These are phyloP conservation scores for Engraulis encrasicolus DNA, from an alignment of 2,113 vertebrate species.

Conservation along the genomic window DNA sequence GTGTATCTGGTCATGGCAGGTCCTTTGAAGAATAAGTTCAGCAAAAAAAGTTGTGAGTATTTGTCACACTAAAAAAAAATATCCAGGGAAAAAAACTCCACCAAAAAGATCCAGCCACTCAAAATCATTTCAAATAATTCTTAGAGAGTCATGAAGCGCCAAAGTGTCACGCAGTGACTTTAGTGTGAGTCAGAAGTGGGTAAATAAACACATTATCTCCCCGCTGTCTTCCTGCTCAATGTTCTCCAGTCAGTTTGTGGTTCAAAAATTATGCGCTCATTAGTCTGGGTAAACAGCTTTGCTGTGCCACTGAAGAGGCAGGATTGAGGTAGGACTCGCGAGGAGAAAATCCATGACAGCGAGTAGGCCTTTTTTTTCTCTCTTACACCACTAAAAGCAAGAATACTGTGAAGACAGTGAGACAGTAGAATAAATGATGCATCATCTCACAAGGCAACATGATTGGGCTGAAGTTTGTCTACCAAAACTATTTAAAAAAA, in stretches of 20 bases:
- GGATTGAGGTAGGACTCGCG: neutral
- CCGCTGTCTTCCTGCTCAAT: neutral
- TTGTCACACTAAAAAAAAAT: neutral
- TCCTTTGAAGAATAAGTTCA: too few species aligned
- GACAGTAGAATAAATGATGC: too few species aligned
- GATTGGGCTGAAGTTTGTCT: too few species aligned
- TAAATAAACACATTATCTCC: slow-evolving; percentile 6
- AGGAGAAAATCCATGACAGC: neutral
- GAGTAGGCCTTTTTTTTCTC: neutral
- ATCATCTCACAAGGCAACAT: too few species aligned
- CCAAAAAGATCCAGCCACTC: neutral
- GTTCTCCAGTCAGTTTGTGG: neutral
- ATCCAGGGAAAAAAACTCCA: too few species aligned
- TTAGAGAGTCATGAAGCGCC: neutral
- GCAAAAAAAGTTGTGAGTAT: slow-evolving; percentile 7
- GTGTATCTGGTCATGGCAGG: too few species aligned
- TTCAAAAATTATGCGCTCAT: neutral
- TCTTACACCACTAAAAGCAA: too few species aligned
- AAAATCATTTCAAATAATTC: neutral
- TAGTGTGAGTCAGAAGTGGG: neutral
- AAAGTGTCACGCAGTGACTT: neutral
- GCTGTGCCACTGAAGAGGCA: neutral
- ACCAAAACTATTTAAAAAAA: too few species aligned
- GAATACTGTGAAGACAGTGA: too few species aligned
- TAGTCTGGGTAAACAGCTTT: neutral